phyloP scores from a whole-genome alignment of 1,140 invertebrate species.

The Globodera rostochiensis region DNA sequence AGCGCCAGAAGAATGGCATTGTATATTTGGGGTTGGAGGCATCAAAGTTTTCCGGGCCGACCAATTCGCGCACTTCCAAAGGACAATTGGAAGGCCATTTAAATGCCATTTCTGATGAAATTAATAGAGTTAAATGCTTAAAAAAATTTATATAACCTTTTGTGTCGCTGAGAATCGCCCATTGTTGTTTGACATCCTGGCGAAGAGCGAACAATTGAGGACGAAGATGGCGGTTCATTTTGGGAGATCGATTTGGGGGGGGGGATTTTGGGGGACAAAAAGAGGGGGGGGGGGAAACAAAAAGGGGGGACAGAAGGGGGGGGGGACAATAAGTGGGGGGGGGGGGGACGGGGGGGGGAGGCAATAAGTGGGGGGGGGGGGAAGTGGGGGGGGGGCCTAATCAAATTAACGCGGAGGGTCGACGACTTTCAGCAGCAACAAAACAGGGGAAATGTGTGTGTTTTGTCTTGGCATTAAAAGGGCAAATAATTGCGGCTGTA shows the following conservation, averaged over 20 bases:
- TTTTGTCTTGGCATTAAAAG: neutral
- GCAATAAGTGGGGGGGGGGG: too few species aligned
- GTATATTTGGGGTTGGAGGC: slow-evolving; percentile 52
- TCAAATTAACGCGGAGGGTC: neutral
- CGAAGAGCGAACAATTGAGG: slow-evolving; percentile 5
- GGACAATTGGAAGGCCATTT: slow-evolving; percentile 59
- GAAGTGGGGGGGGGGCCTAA: neutral
- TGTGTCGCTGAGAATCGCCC: slow-evolving; percentile 22
- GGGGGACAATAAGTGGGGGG: neutral
- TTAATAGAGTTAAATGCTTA: neutral
- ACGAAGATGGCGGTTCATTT: neutral
- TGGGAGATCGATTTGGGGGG: neutral
- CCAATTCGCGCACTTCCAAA: slow-evolving; percentile 60
- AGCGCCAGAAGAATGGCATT: slow-evolving; percentile 61
- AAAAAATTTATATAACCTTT: slow-evolving; percentile 7
- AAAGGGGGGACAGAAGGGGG: too few species aligned
- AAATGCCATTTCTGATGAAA: slow-evolving; percentile 56
- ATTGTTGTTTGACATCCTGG: slow-evolving; percentile 16
- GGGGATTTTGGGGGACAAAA: too few species aligned
- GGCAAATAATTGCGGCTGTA: neutral
- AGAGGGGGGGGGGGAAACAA: too few species aligned
- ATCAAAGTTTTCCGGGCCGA: slow-evolving; percentile 58
- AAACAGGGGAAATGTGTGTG: neutral
- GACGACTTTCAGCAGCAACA: neutral
- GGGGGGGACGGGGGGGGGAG: too few species aligned